Evolutionary conservation across 2,888 invertebrate species (phyloP).

Genomic region (Pollenia labialis): DNA sequence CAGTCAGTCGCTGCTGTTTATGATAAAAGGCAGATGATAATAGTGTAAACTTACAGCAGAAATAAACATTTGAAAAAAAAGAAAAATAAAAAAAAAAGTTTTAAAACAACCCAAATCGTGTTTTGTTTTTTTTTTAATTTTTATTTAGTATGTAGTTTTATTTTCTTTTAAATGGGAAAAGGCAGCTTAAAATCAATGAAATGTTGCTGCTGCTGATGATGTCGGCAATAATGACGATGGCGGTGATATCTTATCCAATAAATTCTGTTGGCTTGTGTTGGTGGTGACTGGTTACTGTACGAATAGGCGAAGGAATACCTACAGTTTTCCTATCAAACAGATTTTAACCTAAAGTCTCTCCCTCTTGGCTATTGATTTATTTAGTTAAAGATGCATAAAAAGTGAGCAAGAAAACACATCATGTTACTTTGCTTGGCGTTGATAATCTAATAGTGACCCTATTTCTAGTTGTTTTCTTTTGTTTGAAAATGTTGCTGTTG

Average conservation of each 20-base stretch:
- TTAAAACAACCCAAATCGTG: slow-evolving; percentile 62
- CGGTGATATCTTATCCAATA: slow-evolving; percentile 32
- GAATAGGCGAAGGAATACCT: slow-evolving; percentile 9
- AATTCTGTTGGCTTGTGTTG: slow-evolving; percentile 4
- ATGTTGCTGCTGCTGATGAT: slow-evolving; percentile 25
- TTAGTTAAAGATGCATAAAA: slow-evolving; percentile 45
- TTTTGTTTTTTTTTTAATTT: slow-evolving; percentile 39
- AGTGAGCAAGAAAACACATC: slow-evolving; percentile 26
- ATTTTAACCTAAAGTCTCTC: slow-evolving; percentile 20
- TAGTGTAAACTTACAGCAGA: slow-evolving; percentile 39
- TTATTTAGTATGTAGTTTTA: slow-evolving; percentile 27
- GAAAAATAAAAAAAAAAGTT: slow-evolving; percentile 35
- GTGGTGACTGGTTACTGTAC: neutral
- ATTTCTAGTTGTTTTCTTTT: slow-evolving; percentile 71
- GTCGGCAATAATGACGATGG: slow-evolving; percentile 22
- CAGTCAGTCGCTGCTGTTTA: neutral
- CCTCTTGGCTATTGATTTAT: slow-evolving; percentile 63
- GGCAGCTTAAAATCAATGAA: slow-evolving; percentile 58
- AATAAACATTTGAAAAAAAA: slow-evolving; percentile 19
- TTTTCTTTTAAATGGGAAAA: slow-evolving; percentile 41
- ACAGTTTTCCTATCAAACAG: slow-evolving; percentile 14
- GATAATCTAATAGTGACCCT: slow-evolving; percentile 72
- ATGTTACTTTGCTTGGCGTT: slow-evolving; percentile 59
- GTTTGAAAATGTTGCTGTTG: slow-evolving; percentile 60
- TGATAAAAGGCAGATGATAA: slow-evolving; percentile 55